These are phyloP conservation scores for Aphelocoma californica DNA, from an alignment of 2,797 vertebrate genomes.

Conservation along the genomic window DNA sequence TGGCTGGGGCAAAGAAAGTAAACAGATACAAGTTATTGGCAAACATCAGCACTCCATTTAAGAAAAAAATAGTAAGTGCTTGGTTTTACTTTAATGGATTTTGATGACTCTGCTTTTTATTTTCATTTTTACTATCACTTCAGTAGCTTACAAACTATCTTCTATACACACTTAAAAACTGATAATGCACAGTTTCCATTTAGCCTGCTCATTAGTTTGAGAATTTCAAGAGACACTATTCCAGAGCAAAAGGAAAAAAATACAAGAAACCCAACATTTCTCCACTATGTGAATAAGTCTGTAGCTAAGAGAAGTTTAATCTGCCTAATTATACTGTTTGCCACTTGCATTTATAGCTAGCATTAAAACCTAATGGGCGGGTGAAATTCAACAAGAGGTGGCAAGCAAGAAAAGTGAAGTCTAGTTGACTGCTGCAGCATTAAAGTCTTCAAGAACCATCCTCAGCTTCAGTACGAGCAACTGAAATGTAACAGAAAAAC, in stretches of 20 bases:
- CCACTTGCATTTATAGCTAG: neutral
- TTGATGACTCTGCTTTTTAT: neutral
- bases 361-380: neutral
- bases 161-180: neutral
- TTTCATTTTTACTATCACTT: neutral
- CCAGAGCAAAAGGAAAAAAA: neutral
- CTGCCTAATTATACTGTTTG: slow-evolving; percentile 3
- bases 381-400: slow-evolving; percentile 7
- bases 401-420: neutral
- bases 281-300: neutral
- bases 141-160: neutral
- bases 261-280: neutral
- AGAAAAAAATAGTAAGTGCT: neutral
- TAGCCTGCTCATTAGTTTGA: neutral
- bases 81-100: slow-evolving; percentile 1
- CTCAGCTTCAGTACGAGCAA: neutral
- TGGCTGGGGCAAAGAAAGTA: neutral
- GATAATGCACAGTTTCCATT: neutral
- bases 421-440: neutral
- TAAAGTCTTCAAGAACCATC: neutral
- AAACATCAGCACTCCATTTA: neutral
- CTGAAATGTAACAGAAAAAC: neutral
- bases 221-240: neutral
- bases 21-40: neutral
- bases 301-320: slow-evolving; percentile 22